Base-by-base conservation (phyloP, 2,797 vertebrate species). In the Pseudocheirus occidentalis region DNA sequence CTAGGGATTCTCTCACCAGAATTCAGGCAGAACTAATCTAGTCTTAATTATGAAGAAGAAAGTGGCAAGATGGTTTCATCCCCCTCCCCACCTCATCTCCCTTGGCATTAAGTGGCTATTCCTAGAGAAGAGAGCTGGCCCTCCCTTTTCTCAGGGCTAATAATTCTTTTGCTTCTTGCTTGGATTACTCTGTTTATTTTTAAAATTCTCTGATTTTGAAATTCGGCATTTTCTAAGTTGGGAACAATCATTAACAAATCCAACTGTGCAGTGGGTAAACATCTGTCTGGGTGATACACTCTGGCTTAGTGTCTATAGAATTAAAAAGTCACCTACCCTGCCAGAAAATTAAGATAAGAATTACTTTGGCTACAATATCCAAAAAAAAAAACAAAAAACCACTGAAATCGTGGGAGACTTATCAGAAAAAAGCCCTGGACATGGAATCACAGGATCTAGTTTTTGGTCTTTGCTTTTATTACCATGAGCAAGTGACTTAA, bases 31-130 rank as follows among this genome's bases (percentile, higher is more conserved):
- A 46, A 55, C 2, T 34, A 46, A 31, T 0, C 27, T 0, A 31
- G 46, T 9, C 34, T 46, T 7, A 3, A 0, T 9, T 0, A 3
- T 0, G 55, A 1, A 5, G 4, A 27, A 46, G 11, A 1, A 5
- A 29, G 21, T 9, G 13, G 21, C 21, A 11, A 59, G 50, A 5
- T 24, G 1, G 5, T 0, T 14, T 54, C 6, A 1, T 13, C 7
- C 27, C 2, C 52, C n/a, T 87, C 0, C 54, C 16, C 27, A 0
- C 3, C 9, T 1, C 21, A 40, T 14, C 55, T n/a, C n/a, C 24
- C 58, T 3, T 0, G 0, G n/a, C 0, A 1, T 14, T n/a, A 50
- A 34, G 0, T 6, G 12, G 9, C 28, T 46, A 0, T 5, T 9
- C 24, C 81, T 0, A 0, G 0, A 21, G 46, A 6, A 94, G 50